Evolutionary conservation across 1,140 invertebrate species (phyloP).

Genomic region (Chlorops oryzae): DNA sequence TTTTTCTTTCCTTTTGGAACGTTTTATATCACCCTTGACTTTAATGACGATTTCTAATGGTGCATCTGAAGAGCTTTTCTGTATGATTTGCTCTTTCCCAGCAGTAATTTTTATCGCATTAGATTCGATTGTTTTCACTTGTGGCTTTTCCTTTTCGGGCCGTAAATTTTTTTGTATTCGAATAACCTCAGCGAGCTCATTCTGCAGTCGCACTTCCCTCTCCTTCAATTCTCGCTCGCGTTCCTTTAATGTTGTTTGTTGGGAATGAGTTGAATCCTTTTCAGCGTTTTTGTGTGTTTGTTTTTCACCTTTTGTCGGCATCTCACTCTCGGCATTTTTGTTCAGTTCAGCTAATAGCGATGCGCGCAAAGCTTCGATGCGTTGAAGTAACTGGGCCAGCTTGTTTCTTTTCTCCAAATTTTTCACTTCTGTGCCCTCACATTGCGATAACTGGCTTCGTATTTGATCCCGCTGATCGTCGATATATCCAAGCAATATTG

Average conservation of each 20-base stretch:
- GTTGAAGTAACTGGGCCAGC: conserved; percentile 25
- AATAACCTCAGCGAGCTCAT: too few species aligned
- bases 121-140: neutral
- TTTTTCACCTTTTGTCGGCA: neutral
- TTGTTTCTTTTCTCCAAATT: conserved; percentile 25
- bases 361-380: conserved; percentile 29
- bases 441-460: conserved; percentile 22
- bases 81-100: neutral
- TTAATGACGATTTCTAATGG: conserved; percentile 41
- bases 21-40: conserved; percentile 25
- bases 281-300: neutral
- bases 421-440: neutral
- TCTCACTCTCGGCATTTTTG: neutral
- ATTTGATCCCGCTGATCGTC: conserved; percentile 39
- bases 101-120: neutral
- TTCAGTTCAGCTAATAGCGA: conserved; percentile 30
- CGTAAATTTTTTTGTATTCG: neutral
- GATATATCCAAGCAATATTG: conserved; percentile 37
- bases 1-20: conserved; percentile 11
- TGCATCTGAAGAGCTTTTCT: conserved; percentile 12
- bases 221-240: too few species aligned
- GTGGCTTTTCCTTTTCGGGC: neutral
- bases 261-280: too few species aligned
- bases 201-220: too few species aligned
- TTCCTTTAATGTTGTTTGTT: too few species aligned